Conservation (phyloP, 2,888 invertebrate species). For the Piscicola geometra region DNA sequence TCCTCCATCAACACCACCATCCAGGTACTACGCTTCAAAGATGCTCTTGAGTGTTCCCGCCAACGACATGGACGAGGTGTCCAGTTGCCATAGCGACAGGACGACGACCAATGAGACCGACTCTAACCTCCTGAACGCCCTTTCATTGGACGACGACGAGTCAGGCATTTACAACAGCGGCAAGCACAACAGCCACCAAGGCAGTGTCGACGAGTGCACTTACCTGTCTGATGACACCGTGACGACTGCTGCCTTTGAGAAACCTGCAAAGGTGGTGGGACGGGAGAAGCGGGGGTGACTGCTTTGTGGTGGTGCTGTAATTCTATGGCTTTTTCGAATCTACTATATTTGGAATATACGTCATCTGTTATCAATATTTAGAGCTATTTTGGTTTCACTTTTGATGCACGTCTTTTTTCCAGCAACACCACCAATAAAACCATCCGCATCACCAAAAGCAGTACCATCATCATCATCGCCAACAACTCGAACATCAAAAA, state of each 20-base stretch:
- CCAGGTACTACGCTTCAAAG: constrained; percentile 28
- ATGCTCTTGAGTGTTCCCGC: constrained; percentile 15
- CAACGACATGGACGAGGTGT: constrained; percentile 17
- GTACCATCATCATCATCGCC: too few relatives aligned
- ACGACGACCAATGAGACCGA: constrained; percentile 25
- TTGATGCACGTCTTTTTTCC: too few relatives aligned
- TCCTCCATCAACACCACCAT: constrained; percentile 3
- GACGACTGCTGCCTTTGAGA: background rate
- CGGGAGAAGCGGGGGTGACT: too few relatives aligned
- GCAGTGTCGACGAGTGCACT: background rate
- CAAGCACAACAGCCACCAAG: background rate
- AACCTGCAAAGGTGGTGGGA: too few relatives aligned
- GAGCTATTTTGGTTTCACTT: too few relatives aligned
- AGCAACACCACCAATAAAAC: too few relatives aligned
- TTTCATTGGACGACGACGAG: background rate
- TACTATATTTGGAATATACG: too few relatives aligned
- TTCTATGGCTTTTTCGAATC: too few relatives aligned
- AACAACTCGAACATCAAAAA: too few relatives aligned
- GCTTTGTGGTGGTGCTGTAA: too few relatives aligned
- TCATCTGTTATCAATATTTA: too few relatives aligned
- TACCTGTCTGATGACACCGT: background rate
- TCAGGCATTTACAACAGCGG: constrained; percentile 10
- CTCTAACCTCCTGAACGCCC: background rate
- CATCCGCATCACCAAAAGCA: too few relatives aligned
- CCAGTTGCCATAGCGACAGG: constrained; percentile 23